A percentile compares a stretch with the other conserved stretches of the same genome.
Evolutionary conservation across 1,140 invertebrate genomes (phyloP).

Genomic region (Tetramorium alpestre): DNA sequence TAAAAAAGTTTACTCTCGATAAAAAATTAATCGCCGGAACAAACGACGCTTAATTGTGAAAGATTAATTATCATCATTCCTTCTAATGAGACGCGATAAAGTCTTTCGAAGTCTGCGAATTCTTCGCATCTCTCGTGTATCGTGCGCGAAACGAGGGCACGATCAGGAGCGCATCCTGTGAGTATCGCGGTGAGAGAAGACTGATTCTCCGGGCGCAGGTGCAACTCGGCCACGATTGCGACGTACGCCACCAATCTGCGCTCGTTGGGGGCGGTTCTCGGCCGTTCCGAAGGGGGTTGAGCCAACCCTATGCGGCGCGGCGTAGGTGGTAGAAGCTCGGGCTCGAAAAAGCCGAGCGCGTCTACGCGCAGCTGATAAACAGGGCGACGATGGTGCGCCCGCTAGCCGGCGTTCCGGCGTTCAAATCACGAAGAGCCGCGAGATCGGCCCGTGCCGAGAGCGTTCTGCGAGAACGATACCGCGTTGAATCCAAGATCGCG

Average conservation of each 20-base stretch:
- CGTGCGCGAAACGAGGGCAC: neutral
- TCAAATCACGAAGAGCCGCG: conserved; percentile 82
- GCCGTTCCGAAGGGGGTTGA: conserved; percentile 51
- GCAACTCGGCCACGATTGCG: conserved; percentile 63
- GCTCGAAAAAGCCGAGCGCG: conserved; percentile 62
- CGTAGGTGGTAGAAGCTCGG: conserved; percentile 52
- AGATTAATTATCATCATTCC: neutral
- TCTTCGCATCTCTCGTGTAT: neutral
- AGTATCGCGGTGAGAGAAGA: conserved; percentile 7
- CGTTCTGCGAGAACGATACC: neutral
- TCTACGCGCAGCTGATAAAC: conserved; percentile 54
- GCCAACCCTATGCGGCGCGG: conserved; percentile 52
- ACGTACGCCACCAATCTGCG: conserved; percentile 80
- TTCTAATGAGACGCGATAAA: neutral
- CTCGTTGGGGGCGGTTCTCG: conserved; percentile 81
- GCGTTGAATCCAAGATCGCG: neutral
- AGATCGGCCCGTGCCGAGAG: neutral
- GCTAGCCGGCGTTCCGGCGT: conserved; percentile 76
- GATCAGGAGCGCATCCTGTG: conserved; percentile 37
- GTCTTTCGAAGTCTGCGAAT: neutral
- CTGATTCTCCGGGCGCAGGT: conserved; percentile 61
- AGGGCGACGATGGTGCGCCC: conserved; percentile 34
- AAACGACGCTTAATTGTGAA: conserved; percentile 7
- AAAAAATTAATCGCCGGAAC: neutral
- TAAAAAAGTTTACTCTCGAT: too few relatives aligned